Percentiles rank a stretch among this genome's conserved stretches.
Evolutionary conservation across 1,140 invertebrate species (phyloP).

Genomic region (Phthorimaea operculella): DNA sequence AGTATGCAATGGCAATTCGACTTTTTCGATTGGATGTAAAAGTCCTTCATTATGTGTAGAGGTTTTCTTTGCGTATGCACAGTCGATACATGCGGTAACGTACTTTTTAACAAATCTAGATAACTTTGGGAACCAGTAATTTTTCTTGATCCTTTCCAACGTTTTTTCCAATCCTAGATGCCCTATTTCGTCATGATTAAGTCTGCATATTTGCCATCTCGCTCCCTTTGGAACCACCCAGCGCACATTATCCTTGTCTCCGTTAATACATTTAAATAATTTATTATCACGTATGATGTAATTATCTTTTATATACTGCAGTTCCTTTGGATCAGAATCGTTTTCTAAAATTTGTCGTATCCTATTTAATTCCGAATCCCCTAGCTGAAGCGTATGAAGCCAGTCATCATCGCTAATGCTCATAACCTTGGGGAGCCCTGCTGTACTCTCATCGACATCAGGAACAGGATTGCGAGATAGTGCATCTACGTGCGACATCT

Average conservation of each 20-base stretch:
- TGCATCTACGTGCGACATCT: slow-evolving; percentile 31
- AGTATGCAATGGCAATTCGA: too few relatives aligned
- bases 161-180: slow-evolving; percentile 3
- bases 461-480: slow-evolving; percentile 10
- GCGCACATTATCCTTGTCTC: slow-evolving; percentile 2
- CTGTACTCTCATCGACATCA: background rate
- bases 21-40: too few relatives aligned
- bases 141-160: too few relatives aligned
- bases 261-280: background rate
- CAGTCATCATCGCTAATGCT: background rate
- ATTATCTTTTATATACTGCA: slow-evolving; percentile 5
- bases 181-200: background rate
- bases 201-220: slow-evolving; percentile 6
- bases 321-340: background rate
- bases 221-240: slow-evolving; percentile 5
- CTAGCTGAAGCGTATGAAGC: slow-evolving; percentile 2
- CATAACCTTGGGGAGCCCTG: background rate
- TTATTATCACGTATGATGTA: background rate
- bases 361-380: slow-evolving; percentile 4
- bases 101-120: too few relatives aligned
- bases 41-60: too few relatives aligned
- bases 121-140: too few relatives aligned
- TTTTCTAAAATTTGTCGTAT: slow-evolving; percentile 5
- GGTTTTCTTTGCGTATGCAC: too few relatives aligned
- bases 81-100: too few relatives aligned